Evolutionary conservation across 2,113 vertebrate genomes (phyloP), one percentile per base, ranked within the genome.

Genomic region (Ahaetulla prasina): DNA sequence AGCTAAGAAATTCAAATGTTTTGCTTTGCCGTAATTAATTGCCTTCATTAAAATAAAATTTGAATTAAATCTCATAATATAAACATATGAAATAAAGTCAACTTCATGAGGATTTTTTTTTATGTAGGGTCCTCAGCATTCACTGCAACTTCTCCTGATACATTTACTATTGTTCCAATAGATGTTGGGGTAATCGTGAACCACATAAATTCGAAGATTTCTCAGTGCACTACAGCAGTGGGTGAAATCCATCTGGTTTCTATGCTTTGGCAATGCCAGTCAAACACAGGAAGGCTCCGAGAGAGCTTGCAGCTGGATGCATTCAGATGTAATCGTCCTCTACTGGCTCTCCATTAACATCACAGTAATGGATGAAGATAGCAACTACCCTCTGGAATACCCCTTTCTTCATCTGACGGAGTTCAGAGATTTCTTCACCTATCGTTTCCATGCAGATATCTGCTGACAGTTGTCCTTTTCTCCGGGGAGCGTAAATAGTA

Each of bases 381-480:
- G 99, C 99, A 94, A 99, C 99, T 27, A 99, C 99, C 30, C 99
- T 97, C 94, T 99, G 99, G 95, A 99, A 99, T 6, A 99, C 98
- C 0, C 99, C 99, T 20, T 95, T 97, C 16, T 98, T 98, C 96
- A 98, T 98, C 97, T 99, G 99, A 0, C 99, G 97, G 91, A 98
- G 97, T 96, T 99, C 99, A 0, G 99, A 99, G 96, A 99, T 99
- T 97, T 99, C 99, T 90, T 99, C 99, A 1, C 99, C 99, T 39
- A 99, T 99, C 9, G 99, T 99, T 96, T 99, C 99, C 99, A 99
- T 99, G 95, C 99, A 99, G 96, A 99, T 99, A 96, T 99, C 99
- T 0, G 99, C 99, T 1, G 99, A 99, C 30, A 99, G 97, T 93
- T 99, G 99, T 91, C 99, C 99, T 97, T 99, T 99, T 87, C 99